Conservation (phyloP, 2,113 vertebrate genomes). For the Rhinolophus sinicus region DNA sequence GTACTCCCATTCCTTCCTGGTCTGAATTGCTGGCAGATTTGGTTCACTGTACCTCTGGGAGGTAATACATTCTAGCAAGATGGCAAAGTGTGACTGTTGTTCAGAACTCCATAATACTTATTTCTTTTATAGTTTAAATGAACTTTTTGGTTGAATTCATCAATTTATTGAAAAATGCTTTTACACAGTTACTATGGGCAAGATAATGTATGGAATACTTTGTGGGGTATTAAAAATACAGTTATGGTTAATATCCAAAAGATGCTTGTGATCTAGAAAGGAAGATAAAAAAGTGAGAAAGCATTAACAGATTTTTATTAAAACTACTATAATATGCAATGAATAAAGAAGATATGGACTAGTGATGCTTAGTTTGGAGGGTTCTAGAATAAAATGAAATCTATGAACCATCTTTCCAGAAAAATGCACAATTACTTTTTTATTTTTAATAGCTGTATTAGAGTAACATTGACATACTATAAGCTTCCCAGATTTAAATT, state of each 20-base stretch:
- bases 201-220: neutral
- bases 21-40: conserved; percentile 73
- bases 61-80: conserved; percentile 30
- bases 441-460: neutral
- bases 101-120: conserved; percentile 15
- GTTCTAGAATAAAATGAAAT: conserved; percentile 30
- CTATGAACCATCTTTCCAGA: neutral
- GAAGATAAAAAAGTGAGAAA: neutral
- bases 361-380: neutral
- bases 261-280: neutral
- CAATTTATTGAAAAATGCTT: conserved; percentile 47
- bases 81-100: conserved; percentile 46
- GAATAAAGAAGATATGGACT: neutral
- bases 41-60: conserved; percentile 76
- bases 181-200: neutral
- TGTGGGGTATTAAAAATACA: neutral
- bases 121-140: conserved; percentile 60
- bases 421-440: neutral
- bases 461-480: neutral
- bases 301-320: neutral
- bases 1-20: conserved; percentile 41
- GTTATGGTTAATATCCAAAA: neutral
- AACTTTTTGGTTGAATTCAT: conserved; percentile 53
- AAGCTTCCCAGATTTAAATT: neutral
- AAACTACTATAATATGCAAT: neutral